Base-by-base conservation (phyloP, 2,888 invertebrate species). In the Aradus depressus region DNA sequence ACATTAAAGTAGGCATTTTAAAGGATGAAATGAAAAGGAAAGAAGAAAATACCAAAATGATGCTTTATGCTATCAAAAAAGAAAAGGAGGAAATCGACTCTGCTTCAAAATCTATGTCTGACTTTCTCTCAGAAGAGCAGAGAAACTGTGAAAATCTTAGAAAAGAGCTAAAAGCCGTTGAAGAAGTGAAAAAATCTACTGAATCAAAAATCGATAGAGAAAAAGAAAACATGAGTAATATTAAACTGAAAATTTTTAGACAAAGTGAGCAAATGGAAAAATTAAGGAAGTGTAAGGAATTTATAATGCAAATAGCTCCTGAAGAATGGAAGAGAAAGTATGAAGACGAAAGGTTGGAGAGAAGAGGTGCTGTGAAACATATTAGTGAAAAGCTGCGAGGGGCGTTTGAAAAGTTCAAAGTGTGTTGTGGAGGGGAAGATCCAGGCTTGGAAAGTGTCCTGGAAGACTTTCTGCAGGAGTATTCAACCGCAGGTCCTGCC, bases 261-360 rank as follows among this genome's bases (percentile, higher is more conserved):
- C 47, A 25, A 19, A 47, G 25, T 19, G 47, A 49, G 23, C 26
- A 28, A 19, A 14, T 49, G 12, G 49, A 41, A 21, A 49, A 25
- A 2, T 34, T 41, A 37, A 28, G 41, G 8, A 49, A 49, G 18
- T 49, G 49, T 32, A 39, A 32, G n/a, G 41, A 49, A 14, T 41
- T 49, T 22, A 32, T 49, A 19, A 14, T 39, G 39, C 28, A 49
- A 32, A 22, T 49, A 2, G 41, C 49, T 1, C 49, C 49, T 4
- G 22, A 49, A n/a, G 49, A 49, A 21, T 49, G 49, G 49, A 49
- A 49, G 28, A 31, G 32, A n/a, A 28, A 49, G 18, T 41, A 41
- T 28, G 41, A 26, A 19, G 32, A 41, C 26, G 49, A 39, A 14
- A 49, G 41, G 2, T n/a, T 28, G 28, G 32, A 39, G 18, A 18